Evolutionary conservation across 1,140 invertebrate species (phyloP).

Genomic region (Drosophila ananassae): DNA sequence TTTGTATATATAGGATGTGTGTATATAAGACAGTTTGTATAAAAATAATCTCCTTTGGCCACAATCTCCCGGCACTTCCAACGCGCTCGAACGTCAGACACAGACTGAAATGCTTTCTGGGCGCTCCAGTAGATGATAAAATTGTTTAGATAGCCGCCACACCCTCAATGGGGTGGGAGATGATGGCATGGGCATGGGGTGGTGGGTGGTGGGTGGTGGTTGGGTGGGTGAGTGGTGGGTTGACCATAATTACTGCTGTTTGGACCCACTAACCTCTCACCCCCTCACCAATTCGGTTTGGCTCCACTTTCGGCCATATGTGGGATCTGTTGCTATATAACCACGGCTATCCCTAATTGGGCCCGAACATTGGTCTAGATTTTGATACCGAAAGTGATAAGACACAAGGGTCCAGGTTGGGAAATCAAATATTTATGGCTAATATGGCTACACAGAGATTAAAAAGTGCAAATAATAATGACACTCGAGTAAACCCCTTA

Average conservation of each 20-base stretch:
- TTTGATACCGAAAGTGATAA: slow-evolving; percentile 25
- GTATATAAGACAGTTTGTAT: not conserved
- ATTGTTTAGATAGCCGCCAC: slow-evolving; percentile 56
- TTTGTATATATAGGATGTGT: not conserved
- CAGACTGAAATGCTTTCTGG: slow-evolving; percentile 53
- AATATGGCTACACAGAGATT: slow-evolving; percentile 29
- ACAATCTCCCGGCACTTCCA: slow-evolving; percentile 50
- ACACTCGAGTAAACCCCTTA: not conserved
- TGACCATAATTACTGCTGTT: slow-evolving; percentile 30
- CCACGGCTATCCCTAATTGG: slow-evolving; percentile 32
- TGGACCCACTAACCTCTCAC: not conserved
- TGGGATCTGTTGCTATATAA: slow-evolving; percentile 27
- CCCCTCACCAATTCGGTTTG: not conserved
- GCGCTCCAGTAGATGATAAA: slow-evolving; percentile 52
- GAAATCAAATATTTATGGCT: slow-evolving; percentile 33
- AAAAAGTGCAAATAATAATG: not conserved
- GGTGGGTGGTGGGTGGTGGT: not conserved
- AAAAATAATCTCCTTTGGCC: slow-evolving; percentile 20
- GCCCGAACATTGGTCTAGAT: not conserved
- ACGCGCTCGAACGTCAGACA: slow-evolving; percentile 53
- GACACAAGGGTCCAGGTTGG: slow-evolving; percentile 6
- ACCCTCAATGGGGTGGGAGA: slow-evolving; percentile 11
- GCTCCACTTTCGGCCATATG: slow-evolving; percentile 25
- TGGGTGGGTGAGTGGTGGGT: slow-evolving; percentile 4
- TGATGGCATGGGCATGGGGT: not conserved